Evolutionary conservation across 1,140 invertebrate genomes (phyloP).

Genomic region (Drosophila bifasciata): DNA sequence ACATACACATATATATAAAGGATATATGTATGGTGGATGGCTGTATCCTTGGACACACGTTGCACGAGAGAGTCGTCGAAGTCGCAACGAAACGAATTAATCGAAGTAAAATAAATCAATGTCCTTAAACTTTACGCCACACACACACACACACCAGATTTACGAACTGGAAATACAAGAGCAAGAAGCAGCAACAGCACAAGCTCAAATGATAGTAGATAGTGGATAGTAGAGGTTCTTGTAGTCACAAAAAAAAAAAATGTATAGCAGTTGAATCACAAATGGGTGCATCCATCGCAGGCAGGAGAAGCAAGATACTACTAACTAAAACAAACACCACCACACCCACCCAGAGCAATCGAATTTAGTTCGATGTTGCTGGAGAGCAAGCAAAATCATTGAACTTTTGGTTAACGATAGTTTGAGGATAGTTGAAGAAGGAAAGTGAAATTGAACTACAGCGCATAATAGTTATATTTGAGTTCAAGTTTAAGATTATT

Average conservation of each 20-base stretch:
- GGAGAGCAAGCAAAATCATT: not conserved
- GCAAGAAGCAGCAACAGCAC: not conserved
- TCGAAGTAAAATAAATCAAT: slow-evolving; percentile 84
- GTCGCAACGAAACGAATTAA: slow-evolving; percentile 77
- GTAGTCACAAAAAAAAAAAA: no score
- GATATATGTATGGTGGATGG: slow-evolving; percentile 25
- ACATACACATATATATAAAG: slow-evolving; percentile 14
- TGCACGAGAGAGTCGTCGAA: slow-evolving; percentile 7
- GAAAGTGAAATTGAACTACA: no score
- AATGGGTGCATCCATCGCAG: no score
- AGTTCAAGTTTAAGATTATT: no score
- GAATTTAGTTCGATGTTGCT: slow-evolving; percentile 44
- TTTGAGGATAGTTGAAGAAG: no score
- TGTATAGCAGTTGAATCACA: no score
- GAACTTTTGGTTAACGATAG: no score
- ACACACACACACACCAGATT: slow-evolving; percentile 49
- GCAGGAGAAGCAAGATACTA: no score
- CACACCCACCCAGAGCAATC: slow-evolving; percentile 34
- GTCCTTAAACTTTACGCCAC: slow-evolving; percentile 67
- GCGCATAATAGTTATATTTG: no score
- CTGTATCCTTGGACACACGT: slow-evolving; percentile 44
- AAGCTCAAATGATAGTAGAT: slow-evolving; percentile 8
- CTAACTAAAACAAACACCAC: slow-evolving; percentile 27
- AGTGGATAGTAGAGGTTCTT: not conserved
- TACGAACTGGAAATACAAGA: slow-evolving; percentile 32